Evolutionary conservation across 2,888 invertebrate species (phyloP).

Genomic region (Sacculina carcini): DNA sequence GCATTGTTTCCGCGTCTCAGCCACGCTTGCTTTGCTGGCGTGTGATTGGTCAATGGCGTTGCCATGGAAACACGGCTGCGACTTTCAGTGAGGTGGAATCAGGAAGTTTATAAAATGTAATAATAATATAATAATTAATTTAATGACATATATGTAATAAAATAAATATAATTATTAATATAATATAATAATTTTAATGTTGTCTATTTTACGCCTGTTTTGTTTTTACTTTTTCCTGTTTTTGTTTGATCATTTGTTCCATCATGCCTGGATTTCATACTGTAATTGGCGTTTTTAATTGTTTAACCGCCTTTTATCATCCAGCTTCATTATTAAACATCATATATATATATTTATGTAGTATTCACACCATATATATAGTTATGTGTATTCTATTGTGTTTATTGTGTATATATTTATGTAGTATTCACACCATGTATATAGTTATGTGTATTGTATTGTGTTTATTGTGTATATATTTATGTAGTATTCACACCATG

Average conservation of each 20-base stretch:
- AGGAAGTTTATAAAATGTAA: too few species aligned
- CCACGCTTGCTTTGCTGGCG: too few species aligned
- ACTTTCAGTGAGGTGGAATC: too few species aligned
- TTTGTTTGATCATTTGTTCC: too few species aligned
- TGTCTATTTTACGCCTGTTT: neutral
- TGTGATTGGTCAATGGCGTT: neutral
- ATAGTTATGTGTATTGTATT: slow-evolving; percentile 7
- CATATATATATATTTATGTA: neutral
- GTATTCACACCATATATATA: neutral
- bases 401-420: slow-evolving; percentile 7
- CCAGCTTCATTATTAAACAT: neutral
- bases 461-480: neutral
- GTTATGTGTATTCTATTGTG: slow-evolving; percentile 8
- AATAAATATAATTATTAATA: too few species aligned
- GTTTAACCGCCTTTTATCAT: neutral
- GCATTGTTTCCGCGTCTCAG: too few species aligned
- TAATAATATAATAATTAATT: too few species aligned
- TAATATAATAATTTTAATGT: neutral
- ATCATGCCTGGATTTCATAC: too few species aligned
- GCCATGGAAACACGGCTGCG: neutral
- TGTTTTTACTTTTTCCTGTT: slow-evolving; percentile 11
- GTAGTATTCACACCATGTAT: slow-evolving; percentile 5
- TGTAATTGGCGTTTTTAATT: slow-evolving; percentile 9
- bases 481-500: too few species aligned
- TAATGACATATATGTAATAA: too few species aligned